phyloP scores from a whole-genome alignment of 2,113 vertebrate genomes.

The Nothocercus julius region DNA sequence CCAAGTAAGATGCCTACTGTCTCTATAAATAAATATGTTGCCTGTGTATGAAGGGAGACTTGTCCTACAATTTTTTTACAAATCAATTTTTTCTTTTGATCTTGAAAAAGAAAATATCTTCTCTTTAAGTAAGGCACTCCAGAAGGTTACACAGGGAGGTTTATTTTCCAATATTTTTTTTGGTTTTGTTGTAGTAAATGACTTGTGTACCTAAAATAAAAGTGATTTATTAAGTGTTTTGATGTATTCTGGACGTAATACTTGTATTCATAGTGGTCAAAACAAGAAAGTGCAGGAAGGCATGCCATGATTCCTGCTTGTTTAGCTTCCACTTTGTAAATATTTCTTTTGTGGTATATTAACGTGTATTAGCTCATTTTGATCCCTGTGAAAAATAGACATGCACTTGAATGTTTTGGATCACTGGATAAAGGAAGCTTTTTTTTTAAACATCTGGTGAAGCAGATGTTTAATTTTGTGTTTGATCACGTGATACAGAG shows the following conservation, averaged over 20 bases:
- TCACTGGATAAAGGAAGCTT: neutral
- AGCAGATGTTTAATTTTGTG: neutral
- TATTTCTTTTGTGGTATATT: neutral
- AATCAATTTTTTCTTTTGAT: neutral
- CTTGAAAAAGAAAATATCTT: neutral
- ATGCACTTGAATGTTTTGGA: neutral
- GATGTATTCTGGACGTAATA: neutral
- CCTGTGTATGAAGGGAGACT: neutral
- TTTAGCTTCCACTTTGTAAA: neutral
- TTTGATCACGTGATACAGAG: neutral
- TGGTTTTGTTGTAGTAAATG: neutral
- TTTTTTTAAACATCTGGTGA: neutral
- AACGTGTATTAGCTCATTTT: neutral
- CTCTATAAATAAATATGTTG: neutral
- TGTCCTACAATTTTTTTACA: neutral
- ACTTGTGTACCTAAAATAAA: neutral
- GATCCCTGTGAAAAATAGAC: neutral
- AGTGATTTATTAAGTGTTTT: fast-evolving
- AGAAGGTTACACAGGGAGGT: neutral
- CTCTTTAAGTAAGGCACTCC: neutral
- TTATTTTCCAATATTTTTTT: neutral
- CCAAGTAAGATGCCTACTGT: slow-evolving; percentile 82
- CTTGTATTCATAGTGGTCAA: neutral
- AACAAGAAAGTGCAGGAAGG: neutral
- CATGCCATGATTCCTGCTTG: neutral